phyloP scores from a whole-genome alignment of 2,888 invertebrate genomes.

The Euproctis similis region DNA sequence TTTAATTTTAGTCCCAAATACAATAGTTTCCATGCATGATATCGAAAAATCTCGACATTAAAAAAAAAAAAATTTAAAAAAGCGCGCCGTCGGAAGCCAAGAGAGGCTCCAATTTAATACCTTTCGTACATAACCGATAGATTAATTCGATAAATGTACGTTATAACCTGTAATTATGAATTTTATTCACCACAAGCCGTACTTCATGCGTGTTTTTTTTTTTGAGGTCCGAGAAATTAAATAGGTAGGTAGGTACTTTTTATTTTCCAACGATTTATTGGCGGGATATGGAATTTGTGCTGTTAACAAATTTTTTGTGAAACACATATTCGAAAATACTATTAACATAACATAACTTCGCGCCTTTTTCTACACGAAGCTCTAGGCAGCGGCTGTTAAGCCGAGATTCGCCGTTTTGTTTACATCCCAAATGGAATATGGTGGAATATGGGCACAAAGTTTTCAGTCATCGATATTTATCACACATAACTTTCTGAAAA shows the following conservation, averaged over 20 bases:
- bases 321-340: too few species aligned
- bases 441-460: too few species aligned
- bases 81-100: conserved; percentile 35
- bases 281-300: conserved; percentile 4
- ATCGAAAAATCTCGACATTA: conserved; percentile 12
- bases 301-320: conserved; percentile 1
- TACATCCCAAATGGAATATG: too few species aligned
- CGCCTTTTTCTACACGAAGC: too few species aligned
- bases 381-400: too few species aligned
- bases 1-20: neutral
- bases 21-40: conserved; percentile 1
- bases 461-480: too few species aligned
- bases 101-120: conserved; percentile 24
- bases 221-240: conserved; percentile 15
- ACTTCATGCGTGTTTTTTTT: conserved; percentile 23
- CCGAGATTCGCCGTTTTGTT: too few species aligned
- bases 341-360: too few species aligned
- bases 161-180: conserved; percentile 50
- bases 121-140: conserved; percentile 38
- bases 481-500: too few species aligned
- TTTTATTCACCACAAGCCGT: conserved; percentile 42
- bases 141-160: conserved; percentile 60
- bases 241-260: conserved; percentile 14
- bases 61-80: conserved; percentile 9
- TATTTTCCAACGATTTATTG: conserved; percentile 9